Percentiles rank a stretch among this genome's conserved stretches.
Conservation (phyloP, 1,140 invertebrate genomes). For the Linepithema humile region DNA sequence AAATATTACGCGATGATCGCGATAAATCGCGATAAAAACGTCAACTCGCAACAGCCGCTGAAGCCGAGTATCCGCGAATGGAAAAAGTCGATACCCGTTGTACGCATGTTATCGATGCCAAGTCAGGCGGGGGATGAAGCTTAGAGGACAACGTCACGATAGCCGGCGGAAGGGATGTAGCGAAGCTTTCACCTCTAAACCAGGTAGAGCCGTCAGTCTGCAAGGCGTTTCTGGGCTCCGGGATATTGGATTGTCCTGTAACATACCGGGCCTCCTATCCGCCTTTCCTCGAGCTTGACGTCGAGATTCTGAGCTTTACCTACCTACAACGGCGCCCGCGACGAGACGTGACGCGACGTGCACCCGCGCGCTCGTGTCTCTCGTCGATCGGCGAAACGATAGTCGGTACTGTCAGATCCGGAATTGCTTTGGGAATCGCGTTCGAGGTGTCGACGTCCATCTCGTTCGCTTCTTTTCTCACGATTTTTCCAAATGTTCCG, state of each 20-base stretch:
- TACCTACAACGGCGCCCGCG: slow-evolving; percentile 46
- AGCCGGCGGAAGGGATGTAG: slow-evolving; percentile 41
- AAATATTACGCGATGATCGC: neutral
- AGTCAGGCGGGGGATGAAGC: slow-evolving; percentile 18
- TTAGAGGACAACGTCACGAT: slow-evolving; percentile 55
- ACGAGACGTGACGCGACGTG: slow-evolving; percentile 57
- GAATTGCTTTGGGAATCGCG: slow-evolving; percentile 66
- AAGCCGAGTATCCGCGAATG: neutral
- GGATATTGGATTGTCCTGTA: slow-evolving; percentile 75
- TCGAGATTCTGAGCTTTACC: slow-evolving; percentile 60
- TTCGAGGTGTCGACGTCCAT: slow-evolving; percentile 51
- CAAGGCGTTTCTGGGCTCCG: slow-evolving; percentile 61
- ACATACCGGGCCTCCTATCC: slow-evolving; percentile 62
- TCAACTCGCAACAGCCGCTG: neutral
- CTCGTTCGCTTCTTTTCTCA: slow-evolving; percentile 5
- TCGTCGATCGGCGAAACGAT: slow-evolving; percentile 41
- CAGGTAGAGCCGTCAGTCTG: slow-evolving; percentile 57
- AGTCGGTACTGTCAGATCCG: slow-evolving; percentile 63
- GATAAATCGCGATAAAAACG: neutral
- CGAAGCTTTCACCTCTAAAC: slow-evolving; percentile 47
- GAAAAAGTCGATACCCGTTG: neutral
- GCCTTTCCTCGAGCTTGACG: slow-evolving; percentile 28
- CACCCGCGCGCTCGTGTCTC: slow-evolving; percentile 37
- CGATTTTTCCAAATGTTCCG: slow-evolving; percentile 15
- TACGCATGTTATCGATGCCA: slow-evolving; percentile 1